Base-by-base conservation (phyloP, 1,140 invertebrate species). In the Drosophila busckii region DNA sequence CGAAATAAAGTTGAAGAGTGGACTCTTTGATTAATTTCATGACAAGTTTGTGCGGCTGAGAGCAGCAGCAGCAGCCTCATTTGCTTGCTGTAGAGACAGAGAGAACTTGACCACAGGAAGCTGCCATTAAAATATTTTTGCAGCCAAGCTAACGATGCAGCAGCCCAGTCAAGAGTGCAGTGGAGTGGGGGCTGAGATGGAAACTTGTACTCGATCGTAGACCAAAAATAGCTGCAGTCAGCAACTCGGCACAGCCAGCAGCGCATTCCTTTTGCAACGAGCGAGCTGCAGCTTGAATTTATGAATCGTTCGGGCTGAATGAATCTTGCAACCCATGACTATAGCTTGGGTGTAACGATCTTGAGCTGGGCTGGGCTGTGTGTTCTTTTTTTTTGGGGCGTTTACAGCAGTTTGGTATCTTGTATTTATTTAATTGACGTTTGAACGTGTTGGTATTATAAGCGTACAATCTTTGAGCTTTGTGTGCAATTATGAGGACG, bases 381-480 rank as follows among this genome's bases (percentile, higher is more conserved):
- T 20, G 34, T 20, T 40, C 10, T 23, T 40, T 40, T 5, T 48
- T 70, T 71, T 80, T 50, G 54, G 73, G 73, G 73, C 73, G 73
- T 82, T 82, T 73, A 78, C 73, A 78, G 82, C 73, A 75, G 73
- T 78, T 78, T 78, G 73, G 73, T 82, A 78, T 78, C 73, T 78
- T 78, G 73, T 78, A 78, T 80, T 78, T 78, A 78, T 73, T 78
- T 78, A 78, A 78, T 78, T 78, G 73, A 78, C 73, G 73, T 78
- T 73, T 73, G 73, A 68, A 78, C 73, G 73, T 78, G 73, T 80
- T 78, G 73, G 73, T 68, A 78, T 80, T 78, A 78, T 69, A 78
- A 78, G n/a, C n/a, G n/a, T n/a, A n/a, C n/a, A 71, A 78, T 73
- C n/a, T 20, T 41, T 32, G 26, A 19, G n/a, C 40, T 52, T 25